Evolutionary conservation across 2,888 invertebrate species (phyloP), one percentile per base, ranked within the genome.

Genomic region (Alloplasta piceator): DNA sequence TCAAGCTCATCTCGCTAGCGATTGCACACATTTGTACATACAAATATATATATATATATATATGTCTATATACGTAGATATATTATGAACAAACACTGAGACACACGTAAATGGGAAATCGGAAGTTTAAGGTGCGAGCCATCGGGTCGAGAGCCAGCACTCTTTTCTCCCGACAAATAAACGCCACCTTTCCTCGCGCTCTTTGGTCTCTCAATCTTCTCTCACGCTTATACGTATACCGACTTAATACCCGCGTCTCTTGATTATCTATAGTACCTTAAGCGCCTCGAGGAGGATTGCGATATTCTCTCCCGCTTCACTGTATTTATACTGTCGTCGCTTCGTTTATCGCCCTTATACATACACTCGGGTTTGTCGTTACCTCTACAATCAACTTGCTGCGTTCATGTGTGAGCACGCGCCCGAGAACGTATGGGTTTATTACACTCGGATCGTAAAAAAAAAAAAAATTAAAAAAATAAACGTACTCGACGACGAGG

Each of bases 51-150:
- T 41, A 7, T 5, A 56, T 16, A n/a, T 63, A 4, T 36, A 26
- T 12, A 36, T 48, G 14, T 26, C 26, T 38, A 43, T 26, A 43
- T 9, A 43, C 1, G 7, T 4, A 1, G 43, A 43, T 43, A 10
- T 10, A 43, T 43, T 43, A 43, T 43, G 6, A 9, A 43, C 6
- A 39, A 39, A 39, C 60, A 61, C 38, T 10, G 14, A 52, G 56
- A 16, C 41, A 55, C 26, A 46, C 50, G 46, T 43, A 68, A 72
- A 81, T 78, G 46, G 64, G 48, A 66, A 68, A 83, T 80, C 85
- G 85, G 82, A 85, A 86, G 85, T 85, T 80, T 78, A 58, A 75
- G 43, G 55, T n/a, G 52, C 60, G 60, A 71, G 14, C 46, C 6
- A 70, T 55, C 68, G 14, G 10, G 66, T 39, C 52, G 72, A 26